Percentiles rank a stretch among this genome's conserved stretches.
Evolutionary conservation across 2,113 vertebrate genomes (phyloP).

Genomic region (Martes martes): DNA sequence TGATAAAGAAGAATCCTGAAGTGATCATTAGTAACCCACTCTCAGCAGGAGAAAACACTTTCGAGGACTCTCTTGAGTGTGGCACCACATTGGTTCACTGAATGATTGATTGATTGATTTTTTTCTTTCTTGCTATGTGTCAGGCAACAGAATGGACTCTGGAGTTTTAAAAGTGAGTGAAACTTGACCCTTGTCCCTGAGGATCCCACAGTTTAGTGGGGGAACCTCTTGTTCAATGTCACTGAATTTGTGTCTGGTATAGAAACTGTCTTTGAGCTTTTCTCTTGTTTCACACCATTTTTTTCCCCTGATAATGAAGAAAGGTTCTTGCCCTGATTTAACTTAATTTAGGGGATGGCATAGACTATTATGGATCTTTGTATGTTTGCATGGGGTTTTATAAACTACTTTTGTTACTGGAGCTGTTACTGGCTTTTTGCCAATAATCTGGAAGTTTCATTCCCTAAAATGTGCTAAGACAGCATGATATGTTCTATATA

Average conservation of each 20-base stretch:
- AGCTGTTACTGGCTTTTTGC: neutral
- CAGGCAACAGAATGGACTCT: neutral
- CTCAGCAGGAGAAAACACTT: neutral
- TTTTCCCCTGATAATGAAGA: neutral
- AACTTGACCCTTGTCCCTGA: neutral
- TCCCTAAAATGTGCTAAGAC: neutral
- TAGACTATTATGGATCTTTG: neutral
- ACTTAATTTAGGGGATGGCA: neutral
- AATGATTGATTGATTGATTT: neutral
- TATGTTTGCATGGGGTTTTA: neutral
- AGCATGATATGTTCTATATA: neutral
- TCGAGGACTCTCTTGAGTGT: neutral
- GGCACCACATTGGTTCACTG: neutral
- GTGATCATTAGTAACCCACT: neutral
- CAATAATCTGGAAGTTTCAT: neutral
- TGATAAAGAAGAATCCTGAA: neutral
- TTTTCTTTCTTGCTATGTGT: neutral
- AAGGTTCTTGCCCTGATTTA: neutral
- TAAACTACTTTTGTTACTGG: neutral
- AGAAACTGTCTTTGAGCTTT: neutral
- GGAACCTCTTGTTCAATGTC: neutral
- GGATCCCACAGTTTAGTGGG: neutral
- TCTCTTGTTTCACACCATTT: neutral
- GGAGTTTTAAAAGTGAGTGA: neutral
- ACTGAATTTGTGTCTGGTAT: neutral